A percentile compares a stretch with the other conserved stretches of the same genome.
Evolutionary conservation across 1,140 invertebrate species (phyloP).

Genomic region (Colletes gigas): DNA sequence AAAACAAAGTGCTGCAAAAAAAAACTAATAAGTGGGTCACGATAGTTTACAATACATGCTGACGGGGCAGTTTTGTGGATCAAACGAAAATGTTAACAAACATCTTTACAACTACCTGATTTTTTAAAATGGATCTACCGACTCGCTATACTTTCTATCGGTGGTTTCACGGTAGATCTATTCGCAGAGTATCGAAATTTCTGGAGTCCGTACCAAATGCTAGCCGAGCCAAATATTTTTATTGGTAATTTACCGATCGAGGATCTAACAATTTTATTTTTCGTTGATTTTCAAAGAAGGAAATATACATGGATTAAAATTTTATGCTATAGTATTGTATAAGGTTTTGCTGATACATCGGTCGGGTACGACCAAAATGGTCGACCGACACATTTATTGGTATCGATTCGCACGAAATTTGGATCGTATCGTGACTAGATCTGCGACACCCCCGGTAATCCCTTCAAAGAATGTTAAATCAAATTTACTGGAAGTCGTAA

Average conservation of each 20-base stretch:
- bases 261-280: background rate
- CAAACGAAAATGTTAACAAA: conserved; percentile 63
- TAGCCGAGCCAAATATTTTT: background rate
- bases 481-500: conserved; percentile 68
- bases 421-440: conserved; percentile 62
- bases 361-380: background rate
- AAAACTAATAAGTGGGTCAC: conserved; percentile 68
- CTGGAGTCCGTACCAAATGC: conserved; percentile 14
- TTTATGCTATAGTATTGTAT: background rate
- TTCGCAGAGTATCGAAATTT: conserved; percentile 48
- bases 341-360: background rate
- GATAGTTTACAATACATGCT: conserved; percentile 71
- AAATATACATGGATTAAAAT: background rate
- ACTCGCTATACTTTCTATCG: conserved; percentile 58
- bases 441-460: conserved; percentile 72
- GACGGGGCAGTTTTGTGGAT: conserved; percentile 72
- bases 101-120: conserved; percentile 43
- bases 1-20: conserved; percentile 70
- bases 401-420: conserved; percentile 23
- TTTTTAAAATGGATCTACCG: conserved; percentile 58
- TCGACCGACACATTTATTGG: background rate
- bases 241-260: background rate
- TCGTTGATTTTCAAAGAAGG: background rate
- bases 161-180: conserved; percentile 49
- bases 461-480: conserved; percentile 67